phyloP scores from a whole-genome alignment of 2,113 vertebrate genomes.

The Menidia beryllina region DNA sequence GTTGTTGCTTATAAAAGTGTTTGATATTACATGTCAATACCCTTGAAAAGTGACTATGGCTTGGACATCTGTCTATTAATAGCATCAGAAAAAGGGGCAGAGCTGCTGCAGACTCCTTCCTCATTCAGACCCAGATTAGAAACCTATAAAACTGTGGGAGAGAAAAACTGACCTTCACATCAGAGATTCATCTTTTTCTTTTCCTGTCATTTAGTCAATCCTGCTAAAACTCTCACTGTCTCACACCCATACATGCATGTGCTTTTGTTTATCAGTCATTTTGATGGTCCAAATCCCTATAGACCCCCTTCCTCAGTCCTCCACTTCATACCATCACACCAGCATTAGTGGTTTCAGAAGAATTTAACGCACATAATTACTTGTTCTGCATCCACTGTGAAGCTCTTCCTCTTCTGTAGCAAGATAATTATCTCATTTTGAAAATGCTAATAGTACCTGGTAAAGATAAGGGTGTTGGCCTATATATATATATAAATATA shows the following conservation, averaged over 20 bases:
- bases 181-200: slow-evolving; percentile 15
- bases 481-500: slow-evolving; percentile 56
- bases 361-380: slow-evolving; percentile 24
- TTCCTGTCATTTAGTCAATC: background rate
- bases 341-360: slow-evolving; percentile 12
- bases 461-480: slow-evolving; percentile 52
- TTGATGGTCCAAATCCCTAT: background rate
- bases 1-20: background rate
- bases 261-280: slow-evolving; percentile 13
- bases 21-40: slow-evolving; percentile 16
- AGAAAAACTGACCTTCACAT: slow-evolving; percentile 14
- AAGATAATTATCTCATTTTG: slow-evolving; percentile 7
- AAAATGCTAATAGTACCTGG: slow-evolving; percentile 29
- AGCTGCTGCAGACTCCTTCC: slow-evolving; percentile 34
- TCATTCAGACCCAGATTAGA: slow-evolving; percentile 52
- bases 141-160: slow-evolving; percentile 30
- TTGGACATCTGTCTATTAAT: slow-evolving; percentile 61
- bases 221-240: background rate
- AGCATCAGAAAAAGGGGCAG: slow-evolving; percentile 38
- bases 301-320: background rate
- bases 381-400: slow-evolving; percentile 12
- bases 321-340: slow-evolving; percentile 22
- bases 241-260: background rate
- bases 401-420: background rate
- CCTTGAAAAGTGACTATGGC: slow-evolving; percentile 34